Conservation (phyloP, 2,888 invertebrate species). For the Nematopogon swammerdamellus region DNA sequence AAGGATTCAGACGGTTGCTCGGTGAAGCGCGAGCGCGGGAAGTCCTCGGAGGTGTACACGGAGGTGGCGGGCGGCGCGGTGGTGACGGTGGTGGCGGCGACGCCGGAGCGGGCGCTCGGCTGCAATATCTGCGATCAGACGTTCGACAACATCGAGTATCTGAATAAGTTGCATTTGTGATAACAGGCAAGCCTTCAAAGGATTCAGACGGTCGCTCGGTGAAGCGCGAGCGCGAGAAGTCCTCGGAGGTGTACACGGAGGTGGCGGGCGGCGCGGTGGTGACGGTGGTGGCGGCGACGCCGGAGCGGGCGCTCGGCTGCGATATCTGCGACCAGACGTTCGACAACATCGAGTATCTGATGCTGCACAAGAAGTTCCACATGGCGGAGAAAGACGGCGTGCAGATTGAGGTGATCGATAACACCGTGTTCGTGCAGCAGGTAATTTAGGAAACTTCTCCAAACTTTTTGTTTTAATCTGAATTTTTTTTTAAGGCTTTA, state of each 20-base stretch:
- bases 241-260: background rate
- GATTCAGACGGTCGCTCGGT: background rate
- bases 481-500: too few species aligned
- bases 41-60: background rate
- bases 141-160: constrained; percentile 43
- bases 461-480: too few species aligned
- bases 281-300: background rate
- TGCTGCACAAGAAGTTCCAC: constrained; percentile 47
- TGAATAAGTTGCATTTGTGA: constrained; percentile 15
- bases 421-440: constrained; percentile 16
- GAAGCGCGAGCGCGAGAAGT: background rate
- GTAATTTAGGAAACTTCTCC: too few species aligned
- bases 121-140: constrained; percentile 45
- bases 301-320: constrained; percentile 25
- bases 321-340: constrained; percentile 45
- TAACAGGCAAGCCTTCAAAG: background rate
- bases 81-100: background rate
- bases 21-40: background rate
- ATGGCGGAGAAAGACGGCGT: constrained; percentile 31
- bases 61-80: background rate
- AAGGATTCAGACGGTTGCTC: background rate
- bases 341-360: constrained; percentile 42
- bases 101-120: constrained; percentile 19
- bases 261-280: background rate
- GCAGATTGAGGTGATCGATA: constrained; percentile 17